Conservation (phyloP, 2,888 invertebrate genomes). For the Geophilus truncorum region DNA sequence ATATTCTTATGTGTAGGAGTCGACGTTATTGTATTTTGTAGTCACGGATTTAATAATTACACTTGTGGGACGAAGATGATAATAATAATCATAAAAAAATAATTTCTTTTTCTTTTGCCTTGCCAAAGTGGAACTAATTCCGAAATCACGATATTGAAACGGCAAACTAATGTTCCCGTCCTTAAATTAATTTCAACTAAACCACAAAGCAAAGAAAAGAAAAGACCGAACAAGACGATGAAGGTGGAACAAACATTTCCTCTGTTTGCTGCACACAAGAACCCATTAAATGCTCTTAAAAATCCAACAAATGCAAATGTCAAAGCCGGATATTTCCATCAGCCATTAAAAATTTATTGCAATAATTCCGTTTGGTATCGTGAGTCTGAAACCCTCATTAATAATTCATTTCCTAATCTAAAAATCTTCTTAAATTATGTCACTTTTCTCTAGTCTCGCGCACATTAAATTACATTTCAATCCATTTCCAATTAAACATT, state of each 20-base stretch:
- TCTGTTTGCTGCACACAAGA: background rate
- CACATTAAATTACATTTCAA: conserved; percentile 12
- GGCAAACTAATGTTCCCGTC: background rate
- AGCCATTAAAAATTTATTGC: background rate
- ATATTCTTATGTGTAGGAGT: background rate
- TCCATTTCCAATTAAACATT: conserved; percentile 22
- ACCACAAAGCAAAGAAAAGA: background rate
- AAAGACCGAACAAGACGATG: background rate
- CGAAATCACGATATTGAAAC: background rate
- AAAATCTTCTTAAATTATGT: conserved; percentile 20
- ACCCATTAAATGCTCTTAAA: conserved; percentile 1
- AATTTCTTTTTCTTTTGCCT: background rate
- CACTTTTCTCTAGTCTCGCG: background rate
- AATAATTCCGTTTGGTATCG: background rate
- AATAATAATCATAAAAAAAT: background rate
- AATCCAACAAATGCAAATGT: conserved; percentile 1
- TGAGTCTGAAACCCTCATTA: background rate
- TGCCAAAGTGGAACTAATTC: conserved; percentile 1
- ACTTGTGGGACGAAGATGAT: background rate
- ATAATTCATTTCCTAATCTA: conserved; percentile 25
- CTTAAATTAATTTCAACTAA: background rate
- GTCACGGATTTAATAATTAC: background rate
- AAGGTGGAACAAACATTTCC: background rate
- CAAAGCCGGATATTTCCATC: background rate
- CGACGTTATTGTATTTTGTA: background rate